These are phyloP conservation scores for Papilio machaon DNA, from an alignment of 1,140 invertebrate genomes.

Conservation along the genomic window DNA sequence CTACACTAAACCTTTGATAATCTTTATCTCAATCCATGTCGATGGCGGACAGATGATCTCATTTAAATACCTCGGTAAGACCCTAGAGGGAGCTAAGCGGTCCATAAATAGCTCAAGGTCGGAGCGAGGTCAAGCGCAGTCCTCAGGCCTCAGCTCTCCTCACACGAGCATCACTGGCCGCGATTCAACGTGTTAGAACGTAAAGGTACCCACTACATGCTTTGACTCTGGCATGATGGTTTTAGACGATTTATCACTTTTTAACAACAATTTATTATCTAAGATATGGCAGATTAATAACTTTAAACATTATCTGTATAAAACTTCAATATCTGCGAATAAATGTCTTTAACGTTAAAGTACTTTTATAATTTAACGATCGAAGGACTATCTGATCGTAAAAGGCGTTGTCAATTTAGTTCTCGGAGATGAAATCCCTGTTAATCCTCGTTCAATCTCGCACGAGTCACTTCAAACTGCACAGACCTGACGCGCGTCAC, in stretches of 20 bases:
- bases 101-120: slow-evolving; percentile 16
- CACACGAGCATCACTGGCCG: neutral
- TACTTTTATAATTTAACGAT: slow-evolving; percentile 9
- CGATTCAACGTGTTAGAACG: neutral
- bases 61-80: neutral
- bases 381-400: neutral
- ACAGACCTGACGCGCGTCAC: neutral
- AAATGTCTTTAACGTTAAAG: neutral
- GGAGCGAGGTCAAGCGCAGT: neutral
- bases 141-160: neutral
- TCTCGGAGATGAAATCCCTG: neutral
- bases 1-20: neutral
- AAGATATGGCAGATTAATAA: too few relatives aligned
- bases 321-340: neutral
- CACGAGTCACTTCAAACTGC: neutral
- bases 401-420: slow-evolving; percentile 3
- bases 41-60: neutral
- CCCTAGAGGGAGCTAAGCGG: neutral
- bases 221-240: neutral
- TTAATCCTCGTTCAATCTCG: slow-evolving; percentile 13
- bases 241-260: neutral
- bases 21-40: neutral
- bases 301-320: neutral
- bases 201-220: neutral
- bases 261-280: too few relatives aligned